Percentiles rank a stretch among this genome's conserved stretches.
These are phyloP conservation scores for Brachionus rubens DNA, from an alignment of 1,140 invertebrate species.

Conservation along the genomic window DNA sequence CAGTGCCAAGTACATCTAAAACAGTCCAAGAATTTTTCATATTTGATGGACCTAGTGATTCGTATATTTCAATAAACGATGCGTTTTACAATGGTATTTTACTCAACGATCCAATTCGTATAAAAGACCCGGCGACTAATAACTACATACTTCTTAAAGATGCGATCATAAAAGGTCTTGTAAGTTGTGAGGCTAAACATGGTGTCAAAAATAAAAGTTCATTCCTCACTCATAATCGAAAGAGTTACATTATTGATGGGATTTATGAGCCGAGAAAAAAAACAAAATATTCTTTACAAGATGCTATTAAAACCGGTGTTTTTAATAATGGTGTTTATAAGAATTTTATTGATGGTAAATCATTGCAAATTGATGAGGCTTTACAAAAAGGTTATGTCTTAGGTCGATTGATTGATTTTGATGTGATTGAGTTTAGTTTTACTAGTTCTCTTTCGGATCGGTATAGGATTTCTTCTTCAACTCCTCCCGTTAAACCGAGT, in stretches of 20 bases:
- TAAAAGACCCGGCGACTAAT: not conserved
- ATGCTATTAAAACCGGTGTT: not conserved
- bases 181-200: conserved; percentile 12
- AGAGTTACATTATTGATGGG: conserved; percentile 7
- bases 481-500: not conserved
- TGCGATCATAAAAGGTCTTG: conserved; percentile 29
- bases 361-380: not conserved
- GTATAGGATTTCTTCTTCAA: not conserved
- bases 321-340: conserved; percentile 19
- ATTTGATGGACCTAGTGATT: not conserved
- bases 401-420: not conserved
- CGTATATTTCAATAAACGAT: not conserved
- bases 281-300: conserved; percentile 4
- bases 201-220: conserved; percentile 7
- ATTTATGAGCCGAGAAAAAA: conserved; percentile 27
- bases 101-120: not conserved
- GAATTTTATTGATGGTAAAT: not conserved
- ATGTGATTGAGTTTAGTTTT: not conserved
- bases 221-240: not conserved
- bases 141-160: not conserved
- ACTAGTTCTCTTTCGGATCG: not conserved
- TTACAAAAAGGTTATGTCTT: not conserved
- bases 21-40: not conserved
- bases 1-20: not conserved
- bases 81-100: not conserved